These are phyloP conservation scores for Tenthredo amoena DNA, from an alignment of 2,888 invertebrate species.

Conservation along the genomic window DNA sequence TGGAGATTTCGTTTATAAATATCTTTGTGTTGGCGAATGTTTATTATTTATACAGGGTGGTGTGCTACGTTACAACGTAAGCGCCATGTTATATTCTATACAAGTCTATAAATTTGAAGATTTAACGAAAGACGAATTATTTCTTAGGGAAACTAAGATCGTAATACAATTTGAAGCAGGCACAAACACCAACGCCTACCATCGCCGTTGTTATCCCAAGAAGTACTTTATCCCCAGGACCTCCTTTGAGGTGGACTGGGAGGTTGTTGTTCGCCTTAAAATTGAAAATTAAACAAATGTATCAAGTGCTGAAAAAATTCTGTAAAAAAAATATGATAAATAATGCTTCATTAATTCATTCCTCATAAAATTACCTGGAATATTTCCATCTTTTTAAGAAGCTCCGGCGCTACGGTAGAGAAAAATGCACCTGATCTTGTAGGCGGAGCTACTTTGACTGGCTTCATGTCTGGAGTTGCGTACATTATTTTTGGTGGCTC, in stretches of 20 bases:
- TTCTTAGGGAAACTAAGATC: constrained; percentile 40
- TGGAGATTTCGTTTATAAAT: neutral
- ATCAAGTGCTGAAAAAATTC: neutral
- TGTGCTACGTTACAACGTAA: neutral
- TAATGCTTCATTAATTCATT: neutral
- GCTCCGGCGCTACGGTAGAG: constrained; percentile 20
- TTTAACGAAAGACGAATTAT: neutral
- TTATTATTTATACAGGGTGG: constrained; percentile 19
- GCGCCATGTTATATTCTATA: constrained; percentile 37
- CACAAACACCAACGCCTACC: constrained; percentile 76
- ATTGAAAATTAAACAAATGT: constrained; percentile 17
- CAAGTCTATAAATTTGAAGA: constrained; percentile 29
- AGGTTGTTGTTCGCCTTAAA: constrained; percentile 66
- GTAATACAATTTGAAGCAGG: constrained; percentile 57
- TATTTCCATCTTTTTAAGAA: constrained; percentile 31
- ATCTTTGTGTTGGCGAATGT: constrained; percentile 11
- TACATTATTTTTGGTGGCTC: constrained; percentile 51
- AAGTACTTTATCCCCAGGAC: constrained; percentile 62
- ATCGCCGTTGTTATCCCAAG: constrained; percentile 78
- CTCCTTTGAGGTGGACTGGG: constrained; percentile 62
- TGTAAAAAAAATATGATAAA: neutral
- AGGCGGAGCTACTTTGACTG: constrained; percentile 41
- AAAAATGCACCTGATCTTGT: neutral
- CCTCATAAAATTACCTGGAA: constrained; percentile 37
- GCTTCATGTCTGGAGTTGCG: constrained; percentile 33